Evolutionary conservation across 2,797 vertebrate species (phyloP).

Genomic region (Melanotaenia nigrans): DNA sequence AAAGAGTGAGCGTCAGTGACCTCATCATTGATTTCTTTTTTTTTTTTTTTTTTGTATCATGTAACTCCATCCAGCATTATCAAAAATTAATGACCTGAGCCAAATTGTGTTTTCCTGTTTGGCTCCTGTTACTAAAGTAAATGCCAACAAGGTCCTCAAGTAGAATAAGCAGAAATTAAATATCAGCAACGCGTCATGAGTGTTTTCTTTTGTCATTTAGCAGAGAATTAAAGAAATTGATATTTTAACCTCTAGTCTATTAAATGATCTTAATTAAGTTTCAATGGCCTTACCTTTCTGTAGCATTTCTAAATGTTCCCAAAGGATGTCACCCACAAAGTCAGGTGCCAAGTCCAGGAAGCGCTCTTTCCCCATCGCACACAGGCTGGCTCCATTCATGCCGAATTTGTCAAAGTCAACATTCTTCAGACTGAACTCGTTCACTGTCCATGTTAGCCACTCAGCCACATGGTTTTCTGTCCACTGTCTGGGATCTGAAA

Average conservation of each 20-base stretch:
- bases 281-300: conserved; percentile 90
- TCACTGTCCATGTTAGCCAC: conserved; percentile 98
- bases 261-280: background rate
- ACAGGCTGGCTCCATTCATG: conserved; percentile 93
- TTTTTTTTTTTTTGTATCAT: conserved; percentile 63
- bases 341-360: conserved; percentile 97
- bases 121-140: conserved; percentile 66
- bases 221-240: background rate
- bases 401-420: conserved; percentile 97
- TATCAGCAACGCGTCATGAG: background rate
- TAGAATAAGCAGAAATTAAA: conserved; percentile 14
- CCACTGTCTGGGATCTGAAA: conserved; percentile 95
- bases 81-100: conserved; percentile 77
- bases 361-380: conserved; percentile 95
- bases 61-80: conserved; percentile 77
- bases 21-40: conserved; percentile 76
- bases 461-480: conserved; percentile 93
- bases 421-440: conserved; percentile 97
- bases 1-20: conserved; percentile 71
- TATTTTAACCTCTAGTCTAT: background rate
- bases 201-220: conserved; percentile 3
- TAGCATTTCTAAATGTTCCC: conserved; percentile 98
- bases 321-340: conserved; percentile 98
- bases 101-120: conserved; percentile 73
- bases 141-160: conserved; percentile 45